Percentiles rank a stretch among this genome's conserved stretches.
Conservation (phyloP, 2,113 vertebrate species). For the Cochlearius cochlearius region DNA sequence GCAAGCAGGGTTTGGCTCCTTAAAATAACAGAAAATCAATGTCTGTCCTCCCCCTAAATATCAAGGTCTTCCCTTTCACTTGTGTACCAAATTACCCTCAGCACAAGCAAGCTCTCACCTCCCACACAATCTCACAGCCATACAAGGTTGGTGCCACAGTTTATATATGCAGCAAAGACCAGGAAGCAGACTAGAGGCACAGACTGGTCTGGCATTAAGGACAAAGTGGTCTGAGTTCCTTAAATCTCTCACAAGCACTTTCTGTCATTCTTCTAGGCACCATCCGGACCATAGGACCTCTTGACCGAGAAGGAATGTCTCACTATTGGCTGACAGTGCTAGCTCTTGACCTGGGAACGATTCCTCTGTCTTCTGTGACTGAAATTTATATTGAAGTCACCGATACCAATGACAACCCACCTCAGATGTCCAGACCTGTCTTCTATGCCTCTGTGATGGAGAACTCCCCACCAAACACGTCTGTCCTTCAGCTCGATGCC, state of each 20-base stretch:
- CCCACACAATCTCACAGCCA: not conserved
- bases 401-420: slow-evolving; percentile 93
- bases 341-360: slow-evolving; percentile 85
- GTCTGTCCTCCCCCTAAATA: not conserved
- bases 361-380: slow-evolving; percentile 84
- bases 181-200: not conserved
- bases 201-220: not conserved
- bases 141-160: not conserved
- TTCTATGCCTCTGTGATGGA: slow-evolving; percentile 87
- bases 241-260: not conserved
- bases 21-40: not conserved
- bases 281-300: slow-evolving; percentile 77
- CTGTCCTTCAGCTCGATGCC: slow-evolving; percentile 83
- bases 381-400: slow-evolving; percentile 91
- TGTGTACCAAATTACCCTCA: not conserved
- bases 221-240: not conserved
- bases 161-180: not conserved
- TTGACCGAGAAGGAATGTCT: slow-evolving; percentile 83
- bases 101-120: not conserved
- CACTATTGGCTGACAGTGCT: slow-evolving; percentile 93
- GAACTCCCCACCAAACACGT: slow-evolving; percentile 78
- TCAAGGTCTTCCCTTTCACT: not conserved
- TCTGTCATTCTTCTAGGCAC: slow-evolving; percentile 75
- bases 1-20: not conserved
- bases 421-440: slow-evolving; percentile 85